Evolutionary conservation across 2,888 invertebrate species (phyloP).

Genomic region (Thalpophila matura): DNA sequence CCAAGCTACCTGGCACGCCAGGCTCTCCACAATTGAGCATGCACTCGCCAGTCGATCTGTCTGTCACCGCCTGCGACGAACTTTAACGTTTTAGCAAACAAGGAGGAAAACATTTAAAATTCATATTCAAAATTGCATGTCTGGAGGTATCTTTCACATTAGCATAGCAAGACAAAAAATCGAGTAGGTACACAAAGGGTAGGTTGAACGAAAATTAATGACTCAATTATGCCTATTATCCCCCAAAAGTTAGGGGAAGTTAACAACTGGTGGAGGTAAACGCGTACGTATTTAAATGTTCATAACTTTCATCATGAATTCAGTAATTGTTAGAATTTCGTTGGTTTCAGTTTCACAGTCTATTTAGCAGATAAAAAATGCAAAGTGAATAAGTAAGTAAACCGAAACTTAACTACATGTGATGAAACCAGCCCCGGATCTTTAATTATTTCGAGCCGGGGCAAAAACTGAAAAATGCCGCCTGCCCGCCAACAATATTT

Average conservation of each 20-base stretch:
- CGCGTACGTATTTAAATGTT: slow-evolving; percentile 14
- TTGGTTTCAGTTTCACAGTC: neutral
- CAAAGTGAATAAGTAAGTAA: too few relatives aligned
- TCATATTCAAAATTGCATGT: slow-evolving; percentile 19
- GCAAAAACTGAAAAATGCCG: too few relatives aligned
- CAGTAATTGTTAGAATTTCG: neutral
- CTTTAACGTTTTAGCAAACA: slow-evolving; percentile 26
- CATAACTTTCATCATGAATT: slow-evolving; percentile 9
- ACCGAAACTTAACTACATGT: too few relatives aligned
- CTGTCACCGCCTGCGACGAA: slow-evolving; percentile 83
- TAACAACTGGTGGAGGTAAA: slow-evolving; percentile 3
- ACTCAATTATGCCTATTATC: slow-evolving; percentile 40
- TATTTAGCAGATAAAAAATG: too few relatives aligned
- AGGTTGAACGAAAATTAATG: slow-evolving; percentile 28
- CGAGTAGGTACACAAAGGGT: slow-evolving; percentile 21
- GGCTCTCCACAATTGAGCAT: slow-evolving; percentile 88
- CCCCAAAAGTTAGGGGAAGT: slow-evolving; percentile 29
- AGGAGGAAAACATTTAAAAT: neutral
- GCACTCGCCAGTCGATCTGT: slow-evolving; percentile 88
- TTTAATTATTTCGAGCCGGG: too few relatives aligned
- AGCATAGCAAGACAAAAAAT: slow-evolving; percentile 8
- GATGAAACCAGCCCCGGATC: too few relatives aligned
- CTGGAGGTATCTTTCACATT: slow-evolving; percentile 5
- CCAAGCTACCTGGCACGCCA: slow-evolving; percentile 84
- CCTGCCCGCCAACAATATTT: too few relatives aligned